These are phyloP conservation scores for Mycteria americana DNA, from an alignment of 2,797 vertebrate species.

Conservation along the genomic window DNA sequence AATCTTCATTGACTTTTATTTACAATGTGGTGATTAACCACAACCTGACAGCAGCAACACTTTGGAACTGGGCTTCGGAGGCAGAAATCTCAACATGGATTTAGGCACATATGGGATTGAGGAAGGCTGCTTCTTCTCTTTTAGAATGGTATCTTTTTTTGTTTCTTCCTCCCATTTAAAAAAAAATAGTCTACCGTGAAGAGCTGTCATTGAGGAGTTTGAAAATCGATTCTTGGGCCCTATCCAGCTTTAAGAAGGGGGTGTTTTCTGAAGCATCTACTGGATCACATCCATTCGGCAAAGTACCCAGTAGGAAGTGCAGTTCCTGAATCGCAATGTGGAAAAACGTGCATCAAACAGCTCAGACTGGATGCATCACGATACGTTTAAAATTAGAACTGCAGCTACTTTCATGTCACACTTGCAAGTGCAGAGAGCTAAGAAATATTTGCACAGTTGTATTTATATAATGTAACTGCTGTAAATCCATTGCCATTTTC, in stretches of 20 bases:
- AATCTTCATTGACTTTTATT: background rate
- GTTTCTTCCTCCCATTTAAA: background rate
- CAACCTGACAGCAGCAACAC: background rate
- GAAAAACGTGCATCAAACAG: background rate
- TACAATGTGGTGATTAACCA: background rate
- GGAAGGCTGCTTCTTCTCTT: background rate
- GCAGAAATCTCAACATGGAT: background rate
- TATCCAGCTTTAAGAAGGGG: background rate
- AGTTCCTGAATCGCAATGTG: background rate
- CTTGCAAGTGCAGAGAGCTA: background rate
- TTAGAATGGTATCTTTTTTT: background rate
- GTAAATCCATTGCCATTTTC: background rate
- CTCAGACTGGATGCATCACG: background rate
- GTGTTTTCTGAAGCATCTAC: background rate
- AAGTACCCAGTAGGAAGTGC: background rate
- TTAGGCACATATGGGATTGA: accelerated
- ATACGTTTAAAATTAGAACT: background rate
- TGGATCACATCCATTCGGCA: background rate
- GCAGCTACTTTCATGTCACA: background rate
- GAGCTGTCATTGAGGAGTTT: background rate
- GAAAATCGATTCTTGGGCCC: background rate
- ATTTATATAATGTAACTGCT: background rate
- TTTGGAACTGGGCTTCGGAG: background rate
- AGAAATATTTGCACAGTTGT: background rate
- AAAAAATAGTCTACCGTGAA: background rate